Conservation (phyloP, 2,888 invertebrate genomes). For the Drosophila longiperda region DNA sequence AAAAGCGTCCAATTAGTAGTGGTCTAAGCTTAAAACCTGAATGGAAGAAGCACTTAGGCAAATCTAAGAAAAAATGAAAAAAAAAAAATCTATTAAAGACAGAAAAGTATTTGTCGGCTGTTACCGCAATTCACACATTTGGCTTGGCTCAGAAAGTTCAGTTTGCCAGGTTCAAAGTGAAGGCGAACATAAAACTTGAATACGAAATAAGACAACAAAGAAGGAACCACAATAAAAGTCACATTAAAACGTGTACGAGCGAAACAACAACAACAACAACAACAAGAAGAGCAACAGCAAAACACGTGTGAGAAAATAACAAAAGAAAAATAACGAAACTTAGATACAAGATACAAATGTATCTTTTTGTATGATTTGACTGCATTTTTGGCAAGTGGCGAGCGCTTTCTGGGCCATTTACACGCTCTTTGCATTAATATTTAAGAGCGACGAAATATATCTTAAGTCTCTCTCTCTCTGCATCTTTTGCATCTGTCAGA, state of each 20-base stretch:
- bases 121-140: constrained; percentile 46
- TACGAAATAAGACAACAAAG: constrained; percentile 78
- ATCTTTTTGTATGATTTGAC: constrained; percentile 24
- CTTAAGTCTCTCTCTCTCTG: not conserved
- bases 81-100: constrained; percentile 3
- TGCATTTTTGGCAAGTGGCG: constrained; percentile 44
- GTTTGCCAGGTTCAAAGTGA: constrained; percentile 56
- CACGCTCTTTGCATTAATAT: constrained; percentile 53
- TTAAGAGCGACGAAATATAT: constrained; percentile 33
- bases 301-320: constrained; percentile 32
- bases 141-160: constrained; percentile 35
- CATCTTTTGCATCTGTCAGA: constrained; percentile 39
- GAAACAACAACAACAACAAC: constrained; percentile 22
- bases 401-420: constrained; percentile 45
- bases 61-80: constrained; percentile 13
- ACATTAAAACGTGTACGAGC: constrained; percentile 67
- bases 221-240: constrained; percentile 74
- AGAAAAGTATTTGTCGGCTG: constrained; percentile 11
- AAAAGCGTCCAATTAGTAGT: constrained; percentile 57
- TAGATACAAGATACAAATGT: constrained; percentile 50
- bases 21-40: constrained; percentile 25
- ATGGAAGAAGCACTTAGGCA: constrained; percentile 43
- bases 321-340: constrained; percentile 17
- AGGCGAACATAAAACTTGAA: constrained; percentile 70
- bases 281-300: constrained; percentile 2